A percentile compares a stretch with the other conserved stretches of the same genome.
Evolutionary conservation across 2,888 invertebrate genomes (phyloP).

Genomic region (Parapristionchus giblindavisi): DNA sequence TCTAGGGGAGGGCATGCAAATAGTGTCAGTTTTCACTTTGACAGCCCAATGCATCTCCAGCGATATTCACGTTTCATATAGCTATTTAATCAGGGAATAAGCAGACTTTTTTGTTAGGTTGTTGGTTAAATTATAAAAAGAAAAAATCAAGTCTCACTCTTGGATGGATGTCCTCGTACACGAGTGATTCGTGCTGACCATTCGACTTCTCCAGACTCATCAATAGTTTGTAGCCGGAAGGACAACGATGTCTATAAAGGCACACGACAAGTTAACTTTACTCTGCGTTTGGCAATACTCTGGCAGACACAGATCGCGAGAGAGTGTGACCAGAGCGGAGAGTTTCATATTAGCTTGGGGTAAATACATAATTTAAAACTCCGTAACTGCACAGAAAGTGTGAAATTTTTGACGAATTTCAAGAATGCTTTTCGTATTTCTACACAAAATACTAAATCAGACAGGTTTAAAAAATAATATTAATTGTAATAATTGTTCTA

Average conservation of each 20-base stretch:
- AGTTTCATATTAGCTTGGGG: too few species aligned
- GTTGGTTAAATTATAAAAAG: background rate
- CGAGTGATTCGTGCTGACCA: conserved; percentile 37
- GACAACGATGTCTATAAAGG: conserved; percentile 26
- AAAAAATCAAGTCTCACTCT: background rate
- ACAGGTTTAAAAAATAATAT: too few species aligned
- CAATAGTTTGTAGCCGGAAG: conserved; percentile 33
- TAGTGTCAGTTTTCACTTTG: background rate
- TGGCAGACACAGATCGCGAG: too few species aligned
- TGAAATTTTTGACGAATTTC: too few species aligned
- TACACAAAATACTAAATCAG: too few species aligned
- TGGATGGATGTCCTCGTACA: conserved; percentile 37
- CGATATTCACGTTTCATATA: background rate
- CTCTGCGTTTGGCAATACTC: too few species aligned
- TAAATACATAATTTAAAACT: too few species aligned
- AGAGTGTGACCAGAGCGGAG: too few species aligned
- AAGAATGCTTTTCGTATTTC: too few species aligned
- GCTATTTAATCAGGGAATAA: background rate
- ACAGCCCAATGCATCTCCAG: background rate
- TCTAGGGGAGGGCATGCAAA: background rate
- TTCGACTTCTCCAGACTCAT: conserved; percentile 37
- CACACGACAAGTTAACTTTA: too few species aligned
- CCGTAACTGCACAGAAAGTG: too few species aligned
- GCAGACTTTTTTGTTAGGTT: background rate
- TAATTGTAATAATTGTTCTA: too few species aligned